A percentile compares a stretch with the other conserved stretches of the same genome.
phyloP scores from a whole-genome alignment of 2,113 vertebrate species.

The Cheilinus undulatus region DNA sequence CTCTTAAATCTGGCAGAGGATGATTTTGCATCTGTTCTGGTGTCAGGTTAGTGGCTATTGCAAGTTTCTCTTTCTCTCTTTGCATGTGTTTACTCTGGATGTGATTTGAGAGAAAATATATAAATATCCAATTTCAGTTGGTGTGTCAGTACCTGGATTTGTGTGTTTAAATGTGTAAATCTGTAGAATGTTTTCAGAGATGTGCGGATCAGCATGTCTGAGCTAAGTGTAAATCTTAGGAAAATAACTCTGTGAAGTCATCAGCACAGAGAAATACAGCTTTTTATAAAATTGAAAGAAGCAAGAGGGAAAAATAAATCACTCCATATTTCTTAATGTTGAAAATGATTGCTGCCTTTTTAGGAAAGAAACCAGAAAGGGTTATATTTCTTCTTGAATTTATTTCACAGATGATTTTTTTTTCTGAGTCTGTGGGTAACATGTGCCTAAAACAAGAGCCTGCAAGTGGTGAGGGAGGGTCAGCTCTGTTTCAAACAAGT shows the following conservation, averaged over 20 bases:
- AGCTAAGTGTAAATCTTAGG: not conserved
- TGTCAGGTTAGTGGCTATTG: not conserved
- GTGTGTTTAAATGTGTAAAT: not conserved
- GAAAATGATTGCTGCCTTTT: too few species aligned
- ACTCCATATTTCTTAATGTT: too few species aligned
- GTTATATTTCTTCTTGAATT: too few species aligned
- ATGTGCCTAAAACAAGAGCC: too few species aligned
- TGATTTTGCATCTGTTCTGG: not conserved
- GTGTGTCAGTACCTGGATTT: not conserved
- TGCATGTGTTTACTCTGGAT: not conserved
- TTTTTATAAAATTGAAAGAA: not conserved
- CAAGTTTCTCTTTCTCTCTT: not conserved
- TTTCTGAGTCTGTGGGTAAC: too few species aligned
- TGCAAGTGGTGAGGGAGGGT: too few species aligned
- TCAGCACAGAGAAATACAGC: not conserved
- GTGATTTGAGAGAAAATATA: not conserved
- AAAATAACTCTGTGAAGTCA: not conserved
- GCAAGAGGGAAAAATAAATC: too few species aligned
- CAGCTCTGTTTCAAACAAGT: too few species aligned
- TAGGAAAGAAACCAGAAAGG: too few species aligned
- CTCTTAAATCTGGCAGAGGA: slow-evolving; percentile 16
- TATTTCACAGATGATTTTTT: too few species aligned
- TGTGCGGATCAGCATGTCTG: not conserved
- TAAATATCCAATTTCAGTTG: not conserved
- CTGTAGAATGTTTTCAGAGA: not conserved